Evolutionary conservation across 2,888 invertebrate species (phyloP), one percentile per base, ranked within the genome.

Genomic region (Electrophaes corylata): DNA sequence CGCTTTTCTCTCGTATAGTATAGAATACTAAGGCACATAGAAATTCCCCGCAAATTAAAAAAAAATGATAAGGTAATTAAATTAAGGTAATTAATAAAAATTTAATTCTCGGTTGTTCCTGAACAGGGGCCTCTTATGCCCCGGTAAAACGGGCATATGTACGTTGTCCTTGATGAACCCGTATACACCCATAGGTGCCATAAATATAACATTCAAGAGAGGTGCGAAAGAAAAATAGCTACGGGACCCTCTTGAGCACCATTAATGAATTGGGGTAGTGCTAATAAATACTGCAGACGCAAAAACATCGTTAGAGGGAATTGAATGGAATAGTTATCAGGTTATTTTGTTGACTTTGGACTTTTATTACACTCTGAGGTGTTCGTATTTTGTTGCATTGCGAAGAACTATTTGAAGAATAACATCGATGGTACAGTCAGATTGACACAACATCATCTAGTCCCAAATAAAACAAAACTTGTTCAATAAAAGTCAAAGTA

Each of bases 241-340:
- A 57, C 58, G 52, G 55, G 47, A 50, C 56, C 68, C 79, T 69
- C 77, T 11, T 33, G 80, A 74, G 83, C 52, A 59, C 73, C 71
- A 77, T 84, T 83, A 83, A 81, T 78, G 80, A 84, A 81, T 82
- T 78, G 81, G 72, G 71, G 74, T 70, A 68, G 64, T 69, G 64
- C 73, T 76, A 76, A 79, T 80, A 78, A 77, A 81, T 79, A 79
- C 68, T 65, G 68, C 52, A 65, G 64, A 58, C 60, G 67, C 60
- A 71, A 75, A 76, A 78, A 78, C 76, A 75, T 73, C 72, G 75
- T 76, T 73, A 73, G 59, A 60, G 50, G 52, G 57, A 46, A 55
- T 56, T 55, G 53, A 47, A 57, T 63, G 57, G 62, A 64, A 62
- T 62, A 60, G 53, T 53, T 62, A 46, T 58, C 37, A 52, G 35